Evolutionary conservation across 1,140 invertebrate species (phyloP).

Genomic region (Polyergus mexicanus): DNA sequence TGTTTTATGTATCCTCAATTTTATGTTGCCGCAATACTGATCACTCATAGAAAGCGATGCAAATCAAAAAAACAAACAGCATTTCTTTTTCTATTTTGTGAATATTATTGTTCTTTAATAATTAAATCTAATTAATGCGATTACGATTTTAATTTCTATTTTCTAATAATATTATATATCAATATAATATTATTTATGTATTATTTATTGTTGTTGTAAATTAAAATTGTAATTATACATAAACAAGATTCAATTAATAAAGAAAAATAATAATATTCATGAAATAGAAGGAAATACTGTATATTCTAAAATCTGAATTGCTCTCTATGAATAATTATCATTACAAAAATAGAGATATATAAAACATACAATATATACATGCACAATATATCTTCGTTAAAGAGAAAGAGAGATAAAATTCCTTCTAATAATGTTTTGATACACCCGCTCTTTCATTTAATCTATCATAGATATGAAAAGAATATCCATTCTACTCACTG

Average conservation of each 20-base stretch:
- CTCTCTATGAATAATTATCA: no score
- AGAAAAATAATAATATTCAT: no score
- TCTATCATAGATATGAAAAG: conserved; percentile 29
- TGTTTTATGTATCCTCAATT: conserved; percentile 50
- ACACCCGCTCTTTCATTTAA: conserved; percentile 31
- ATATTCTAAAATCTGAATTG: no score
- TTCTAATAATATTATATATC: no score
- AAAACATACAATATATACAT: background rate
- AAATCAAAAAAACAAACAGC: background rate
- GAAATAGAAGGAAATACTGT: no score
- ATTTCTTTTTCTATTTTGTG: background rate
- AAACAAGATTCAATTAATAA: no score
- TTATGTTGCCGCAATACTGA: background rate
- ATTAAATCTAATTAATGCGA: background rate
- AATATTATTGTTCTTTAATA: background rate
- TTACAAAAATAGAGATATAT: no score
- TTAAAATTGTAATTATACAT: no score
- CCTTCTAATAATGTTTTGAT: conserved; percentile 34
- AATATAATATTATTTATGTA: no score
- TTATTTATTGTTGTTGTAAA: no score
- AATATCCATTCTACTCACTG: conserved; percentile 35
- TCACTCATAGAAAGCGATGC: conserved; percentile 36
- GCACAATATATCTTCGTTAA: conserved; percentile 23
- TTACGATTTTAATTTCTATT: background rate
- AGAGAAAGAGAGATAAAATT: background rate